Conservation (phyloP, 1,140 invertebrate species). For the Pseudomyrmex cubaensis region DNA sequence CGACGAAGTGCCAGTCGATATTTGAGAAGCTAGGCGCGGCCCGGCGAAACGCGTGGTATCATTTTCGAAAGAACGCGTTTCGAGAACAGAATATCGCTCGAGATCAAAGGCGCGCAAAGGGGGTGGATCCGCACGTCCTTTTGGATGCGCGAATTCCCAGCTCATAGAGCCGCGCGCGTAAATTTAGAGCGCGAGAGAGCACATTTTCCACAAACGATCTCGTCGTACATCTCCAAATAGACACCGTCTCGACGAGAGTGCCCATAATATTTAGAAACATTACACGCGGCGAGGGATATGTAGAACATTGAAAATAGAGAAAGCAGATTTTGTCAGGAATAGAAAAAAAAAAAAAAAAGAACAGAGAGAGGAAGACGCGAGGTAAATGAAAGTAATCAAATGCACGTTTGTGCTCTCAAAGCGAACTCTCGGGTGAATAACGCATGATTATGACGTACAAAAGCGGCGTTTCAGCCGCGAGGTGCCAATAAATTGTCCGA, state of each 20-base stretch:
- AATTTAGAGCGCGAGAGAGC: slow-evolving; percentile 51
- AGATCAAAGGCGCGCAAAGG: slow-evolving; percentile 40
- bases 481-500: slow-evolving; percentile 11
- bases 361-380: too few species aligned
- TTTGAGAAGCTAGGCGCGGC: neutral
- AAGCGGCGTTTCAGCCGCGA: slow-evolving; percentile 13
- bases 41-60: neutral
- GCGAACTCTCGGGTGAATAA: neutral
- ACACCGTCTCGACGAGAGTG: slow-evolving; percentile 29
- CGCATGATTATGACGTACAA: slow-evolving; percentile 5
- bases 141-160: slow-evolving; percentile 52
- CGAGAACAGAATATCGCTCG: neutral
- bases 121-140: slow-evolving; percentile 26
- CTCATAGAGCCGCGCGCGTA: slow-evolving; percentile 34
- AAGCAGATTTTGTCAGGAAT: too few species aligned
- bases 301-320: slow-evolving; percentile 15
- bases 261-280: neutral
- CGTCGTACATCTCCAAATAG: slow-evolving; percentile 49
- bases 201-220: slow-evolving; percentile 52
- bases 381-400: neutral
- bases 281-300: neutral
- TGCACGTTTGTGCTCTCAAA: neutral
- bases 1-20: neutral
- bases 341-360: neutral
- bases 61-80: neutral